Conservation (phyloP, 2,888 invertebrate species). For the Lymantria monacha region DNA sequence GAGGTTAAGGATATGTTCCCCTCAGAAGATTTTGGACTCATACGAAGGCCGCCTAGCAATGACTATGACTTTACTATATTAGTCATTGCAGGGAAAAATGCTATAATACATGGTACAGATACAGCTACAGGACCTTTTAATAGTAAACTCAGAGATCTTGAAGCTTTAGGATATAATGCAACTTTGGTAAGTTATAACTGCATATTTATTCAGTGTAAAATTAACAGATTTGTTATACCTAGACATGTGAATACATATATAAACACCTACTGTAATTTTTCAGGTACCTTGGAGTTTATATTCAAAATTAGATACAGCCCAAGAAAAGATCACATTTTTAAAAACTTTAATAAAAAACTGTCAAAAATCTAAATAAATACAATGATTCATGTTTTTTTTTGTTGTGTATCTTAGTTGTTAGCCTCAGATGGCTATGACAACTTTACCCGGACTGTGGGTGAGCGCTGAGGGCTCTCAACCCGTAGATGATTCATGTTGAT, state of each 20-base stretch:
- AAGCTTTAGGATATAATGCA: constrained; percentile 82
- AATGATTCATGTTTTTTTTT: too few relatives aligned
- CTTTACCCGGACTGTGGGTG: too few relatives aligned
- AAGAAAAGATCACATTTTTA: constrained; percentile 57
- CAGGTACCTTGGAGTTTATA: constrained; percentile 81
- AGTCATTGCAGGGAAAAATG: constrained; percentile 84
- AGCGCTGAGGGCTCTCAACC: too few relatives aligned
- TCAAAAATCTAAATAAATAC: constrained; percentile 20
- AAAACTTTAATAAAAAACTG: constrained; percentile 47
- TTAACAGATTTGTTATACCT: background rate
- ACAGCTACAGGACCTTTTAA: constrained; percentile 80
- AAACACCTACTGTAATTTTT: constrained; percentile 19
- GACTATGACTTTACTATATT: constrained; percentile 80
- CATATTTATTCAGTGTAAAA: background rate
- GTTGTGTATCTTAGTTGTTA: too few relatives aligned
- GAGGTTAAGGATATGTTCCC: constrained; percentile 71
- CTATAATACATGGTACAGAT: constrained; percentile 73
- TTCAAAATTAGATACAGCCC: constrained; percentile 41
- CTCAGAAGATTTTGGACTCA: constrained; percentile 70
- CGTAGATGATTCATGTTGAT: too few relatives aligned
- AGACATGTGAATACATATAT: background rate
- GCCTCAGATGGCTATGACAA: too few relatives aligned
- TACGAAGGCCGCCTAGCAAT: constrained; percentile 55
- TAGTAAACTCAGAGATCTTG: constrained; percentile 85
- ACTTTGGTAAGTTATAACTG: constrained; percentile 69